These are phyloP conservation scores for Etheostoma cragini DNA, from an alignment of 2,113 vertebrate species.

Conservation along the genomic window DNA sequence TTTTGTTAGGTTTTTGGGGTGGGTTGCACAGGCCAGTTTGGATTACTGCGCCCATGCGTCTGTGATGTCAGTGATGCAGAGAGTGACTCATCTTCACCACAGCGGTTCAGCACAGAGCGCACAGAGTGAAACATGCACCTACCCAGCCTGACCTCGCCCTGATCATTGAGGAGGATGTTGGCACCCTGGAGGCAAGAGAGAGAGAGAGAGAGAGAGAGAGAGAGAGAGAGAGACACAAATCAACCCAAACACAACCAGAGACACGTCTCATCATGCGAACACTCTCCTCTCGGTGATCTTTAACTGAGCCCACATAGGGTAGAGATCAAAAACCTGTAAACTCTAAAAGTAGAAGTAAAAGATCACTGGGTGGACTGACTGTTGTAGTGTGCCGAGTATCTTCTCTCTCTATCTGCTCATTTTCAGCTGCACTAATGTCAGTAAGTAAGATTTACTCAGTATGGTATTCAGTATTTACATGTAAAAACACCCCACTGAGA, in stretches of 20 bases:
- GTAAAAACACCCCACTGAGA: not conserved
- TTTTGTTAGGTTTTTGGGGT: too few species aligned
- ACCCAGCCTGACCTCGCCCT: constrained; percentile 92
- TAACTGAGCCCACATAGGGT: constrained; percentile 13
- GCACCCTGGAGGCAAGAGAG: constrained; percentile 84
- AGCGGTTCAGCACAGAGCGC: constrained; percentile 3
- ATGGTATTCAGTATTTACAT: not conserved
- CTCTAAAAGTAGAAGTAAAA: not conserved
- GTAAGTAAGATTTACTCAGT: too few species aligned
- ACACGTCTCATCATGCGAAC: not conserved
- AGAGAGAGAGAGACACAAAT: not conserved
- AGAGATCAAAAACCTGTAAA: not conserved
- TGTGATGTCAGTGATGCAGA: not conserved
- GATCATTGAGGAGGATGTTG: constrained; percentile 92
- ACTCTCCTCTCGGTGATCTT: constrained; percentile 21
- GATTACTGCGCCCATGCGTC: too few species aligned
- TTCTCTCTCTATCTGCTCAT: not conserved
- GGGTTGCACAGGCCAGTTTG: too few species aligned
- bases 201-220: not conserved
- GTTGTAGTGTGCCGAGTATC: not conserved
- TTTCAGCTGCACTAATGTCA: not conserved
- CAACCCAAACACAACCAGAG: constrained; percentile 20
- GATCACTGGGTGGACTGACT: not conserved
- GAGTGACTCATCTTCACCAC: constrained; percentile 48
- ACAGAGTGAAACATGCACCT: constrained; percentile 59